Conservation (phyloP, 2,113 vertebrate genomes). For the Serilophus lunatus region DNA sequence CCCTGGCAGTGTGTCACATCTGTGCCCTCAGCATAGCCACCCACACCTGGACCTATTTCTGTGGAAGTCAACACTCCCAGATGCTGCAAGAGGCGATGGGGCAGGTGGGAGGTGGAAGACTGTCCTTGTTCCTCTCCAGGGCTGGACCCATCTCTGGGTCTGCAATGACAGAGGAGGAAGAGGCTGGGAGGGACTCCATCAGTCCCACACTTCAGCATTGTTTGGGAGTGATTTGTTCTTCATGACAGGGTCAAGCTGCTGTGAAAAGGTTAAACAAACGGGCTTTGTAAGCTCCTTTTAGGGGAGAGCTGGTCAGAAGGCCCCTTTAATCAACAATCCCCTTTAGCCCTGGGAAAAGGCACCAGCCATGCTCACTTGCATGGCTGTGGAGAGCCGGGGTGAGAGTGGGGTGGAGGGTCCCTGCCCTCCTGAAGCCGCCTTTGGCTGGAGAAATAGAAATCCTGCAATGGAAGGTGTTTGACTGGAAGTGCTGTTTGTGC, state of each 20-base stretch:
- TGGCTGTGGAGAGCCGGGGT: neutral
- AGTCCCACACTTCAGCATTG: conserved; percentile 60
- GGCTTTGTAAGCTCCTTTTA: conserved; percentile 73
- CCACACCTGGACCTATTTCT: accelerated
- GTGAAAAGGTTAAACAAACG: conserved; percentile 93
- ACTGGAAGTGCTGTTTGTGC: neutral
- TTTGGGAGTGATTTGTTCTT: conserved; percentile 78
- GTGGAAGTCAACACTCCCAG: neutral
- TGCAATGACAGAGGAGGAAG: neutral
- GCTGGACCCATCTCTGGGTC: neutral
- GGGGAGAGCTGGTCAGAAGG: conserved; percentile 63
- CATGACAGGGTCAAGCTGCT: conserved; percentile 91
- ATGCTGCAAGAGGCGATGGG: neutral
- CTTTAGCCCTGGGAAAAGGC: conserved; percentile 48
- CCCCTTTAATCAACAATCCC: conserved; percentile 55
- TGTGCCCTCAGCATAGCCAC: neutral
- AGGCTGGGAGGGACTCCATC: neutral
- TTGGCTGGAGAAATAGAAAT: neutral
- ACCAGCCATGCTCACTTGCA: neutral
- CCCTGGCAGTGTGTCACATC: accelerated
- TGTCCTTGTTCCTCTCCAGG: neutral
- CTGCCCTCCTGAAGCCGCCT: neutral
- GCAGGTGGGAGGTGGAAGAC: neutral
- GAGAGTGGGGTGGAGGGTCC: neutral
- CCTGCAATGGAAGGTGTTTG: neutral